Evolutionary conservation across 2,888 invertebrate genomes (phyloP), one percentile per base, ranked within the genome.

Genomic region (Aricia artaxerxes): DNA sequence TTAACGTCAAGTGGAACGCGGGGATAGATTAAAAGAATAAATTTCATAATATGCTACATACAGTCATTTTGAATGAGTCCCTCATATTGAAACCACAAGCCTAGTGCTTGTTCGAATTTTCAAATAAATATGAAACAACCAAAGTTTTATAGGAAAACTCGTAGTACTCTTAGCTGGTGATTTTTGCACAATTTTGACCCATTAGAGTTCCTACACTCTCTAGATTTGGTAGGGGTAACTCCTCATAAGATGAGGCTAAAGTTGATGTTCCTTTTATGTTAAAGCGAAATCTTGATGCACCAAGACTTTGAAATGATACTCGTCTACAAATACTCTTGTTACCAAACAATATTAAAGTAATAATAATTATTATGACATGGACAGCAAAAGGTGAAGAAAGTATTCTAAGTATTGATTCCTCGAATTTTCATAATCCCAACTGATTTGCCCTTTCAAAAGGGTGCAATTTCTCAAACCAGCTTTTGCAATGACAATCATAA

Each of bases 231-330:
- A 35, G 6, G 82, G 80, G 49, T 79, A 81, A 84, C 84, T 49
- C 83, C 83, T 4, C 84, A 85, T 78, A 84, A 83, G 77, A 57
- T 85, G 76, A 79, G 79, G 44, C 77, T 85, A 85, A 85, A 78
- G 79, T 86, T 78, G 86, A 83, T 38, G 84, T 85, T 77, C 84
- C 83, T 31, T 83, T 85, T 61, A 40, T 85, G 4, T 82, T 84
- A 64, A 83, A 84, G 83, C n/a, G 82, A 73, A 85, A 86, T 81
- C 79, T 85, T 2, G 84, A 84, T 7, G 83, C 83, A 24, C 84
- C 84, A 72, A 83, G 82, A 77, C 77, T 84, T 24, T 76, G 69
- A 9, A 38, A 79, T 5, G 76, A 75, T 1, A 78, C 72, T 9
- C 53, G 78, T n/a, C 13, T 77, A 16, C 64, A 60, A 57, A 61